Evolutionary conservation across 2,888 invertebrate species (phyloP).

Genomic region (Geophilus truncorum): DNA sequence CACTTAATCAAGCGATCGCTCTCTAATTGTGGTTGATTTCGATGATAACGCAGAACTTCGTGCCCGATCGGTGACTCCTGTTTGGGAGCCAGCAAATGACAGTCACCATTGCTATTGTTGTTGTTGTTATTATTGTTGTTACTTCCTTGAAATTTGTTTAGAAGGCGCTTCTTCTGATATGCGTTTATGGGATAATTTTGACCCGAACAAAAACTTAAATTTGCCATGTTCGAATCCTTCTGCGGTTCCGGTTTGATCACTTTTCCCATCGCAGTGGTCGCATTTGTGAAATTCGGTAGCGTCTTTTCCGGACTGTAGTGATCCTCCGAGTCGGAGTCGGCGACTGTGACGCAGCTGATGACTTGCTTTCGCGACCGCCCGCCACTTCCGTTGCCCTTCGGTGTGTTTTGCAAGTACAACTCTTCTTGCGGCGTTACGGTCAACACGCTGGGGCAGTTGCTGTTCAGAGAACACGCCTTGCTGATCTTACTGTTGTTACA

Average conservation of each 20-base stretch:
- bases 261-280: constrained; percentile 38
- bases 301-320: constrained; percentile 40
- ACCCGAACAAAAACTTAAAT: constrained; percentile 33
- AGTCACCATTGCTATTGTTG: constrained; percentile 54
- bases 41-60: constrained; percentile 37
- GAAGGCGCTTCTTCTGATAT: constrained; percentile 74
- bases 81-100: constrained; percentile 44
- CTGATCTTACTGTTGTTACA: constrained; percentile 40
- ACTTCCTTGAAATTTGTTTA: constrained; percentile 70
- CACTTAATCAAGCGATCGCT: constrained; percentile 40
- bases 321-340: constrained; percentile 53
- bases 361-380: constrained; percentile 61
- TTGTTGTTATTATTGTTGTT: no score
- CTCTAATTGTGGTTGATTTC: constrained; percentile 39
- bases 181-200: constrained; percentile 34
- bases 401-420: constrained; percentile 32
- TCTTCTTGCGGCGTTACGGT: constrained; percentile 38
- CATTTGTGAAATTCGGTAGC: constrained; percentile 38
- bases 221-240: constrained; percentile 36
- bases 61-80: constrained; percentile 15
- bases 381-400: constrained; percentile 15
- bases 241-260: constrained; percentile 42
- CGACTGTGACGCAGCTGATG: constrained; percentile 71
- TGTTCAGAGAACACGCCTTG: constrained; percentile 36
- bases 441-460: constrained; percentile 39